phyloP scores from a whole-genome alignment of 2,888 invertebrate species.

The Stenolophus ochropezus region DNA sequence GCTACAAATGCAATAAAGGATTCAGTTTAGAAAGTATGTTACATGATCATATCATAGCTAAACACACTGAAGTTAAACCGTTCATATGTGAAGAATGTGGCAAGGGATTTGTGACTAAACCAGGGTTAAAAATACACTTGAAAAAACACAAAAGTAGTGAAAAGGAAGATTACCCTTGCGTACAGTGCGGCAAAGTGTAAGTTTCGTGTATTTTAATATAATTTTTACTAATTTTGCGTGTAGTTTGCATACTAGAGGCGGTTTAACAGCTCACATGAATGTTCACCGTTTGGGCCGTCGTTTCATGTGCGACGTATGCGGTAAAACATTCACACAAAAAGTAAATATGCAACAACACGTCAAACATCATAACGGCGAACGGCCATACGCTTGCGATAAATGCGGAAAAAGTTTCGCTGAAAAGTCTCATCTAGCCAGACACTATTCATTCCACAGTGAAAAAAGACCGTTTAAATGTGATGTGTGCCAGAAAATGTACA shows the following conservation, averaged over 20 bases:
- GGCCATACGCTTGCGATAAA: constrained; percentile 74
- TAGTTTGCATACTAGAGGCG: constrained; percentile 72
- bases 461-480: constrained; percentile 72
- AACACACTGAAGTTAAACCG: constrained; percentile 73
- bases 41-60: constrained; percentile 75
- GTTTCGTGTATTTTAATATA: constrained; percentile 56
- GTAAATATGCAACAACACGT: constrained; percentile 74
- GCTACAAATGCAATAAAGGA: constrained; percentile 75
- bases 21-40: constrained; percentile 76
- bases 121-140: constrained; percentile 74
- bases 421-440: constrained; percentile 71
- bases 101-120: constrained; percentile 72
- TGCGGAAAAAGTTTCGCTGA: constrained; percentile 74
- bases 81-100: constrained; percentile 72
- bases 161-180: constrained; percentile 72
- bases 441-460: constrained; percentile 72
- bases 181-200: constrained; percentile 72
- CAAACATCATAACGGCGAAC: constrained; percentile 73
- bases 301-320: constrained; percentile 77
- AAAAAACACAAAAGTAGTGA: constrained; percentile 72
- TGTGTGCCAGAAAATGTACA: constrained; percentile 76
- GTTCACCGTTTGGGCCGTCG: constrained; percentile 71
- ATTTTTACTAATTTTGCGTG: constrained; percentile 50
- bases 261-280: constrained; percentile 72
- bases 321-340: constrained; percentile 75